A percentile compares a stretch with the other conserved stretches of the same genome.
These are phyloP conservation scores for Liolophura sinensis DNA, from an alignment of 1,140 invertebrate species.

Conservation along the genomic window DNA sequence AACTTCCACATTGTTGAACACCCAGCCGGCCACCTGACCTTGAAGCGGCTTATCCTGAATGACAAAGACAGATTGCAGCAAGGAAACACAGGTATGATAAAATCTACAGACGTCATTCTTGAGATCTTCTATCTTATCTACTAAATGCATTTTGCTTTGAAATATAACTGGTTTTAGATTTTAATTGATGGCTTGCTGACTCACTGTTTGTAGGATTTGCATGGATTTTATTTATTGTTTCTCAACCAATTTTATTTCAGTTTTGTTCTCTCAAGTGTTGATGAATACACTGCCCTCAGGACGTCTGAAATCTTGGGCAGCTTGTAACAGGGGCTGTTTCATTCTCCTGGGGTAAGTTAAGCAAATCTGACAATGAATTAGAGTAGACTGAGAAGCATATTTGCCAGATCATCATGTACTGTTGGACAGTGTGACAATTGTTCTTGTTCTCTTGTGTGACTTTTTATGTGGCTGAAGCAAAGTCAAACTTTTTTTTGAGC, in stretches of 20 bases:
- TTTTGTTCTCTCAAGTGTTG: slow-evolving; percentile 49
- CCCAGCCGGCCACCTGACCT: slow-evolving; percentile 74
- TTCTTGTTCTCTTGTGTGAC: no score
- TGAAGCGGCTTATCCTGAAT: slow-evolving; percentile 77
- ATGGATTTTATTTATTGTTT: neutral
- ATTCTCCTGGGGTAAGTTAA: slow-evolving; percentile 48
- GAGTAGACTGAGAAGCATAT: no score
- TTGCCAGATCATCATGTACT: no score
- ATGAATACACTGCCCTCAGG: slow-evolving; percentile 43
- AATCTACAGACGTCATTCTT: no score
- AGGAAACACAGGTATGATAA: slow-evolving; percentile 33
- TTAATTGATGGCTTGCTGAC: no score
- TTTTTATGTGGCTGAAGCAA: no score
- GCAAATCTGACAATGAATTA: no score
- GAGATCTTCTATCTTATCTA: no score
- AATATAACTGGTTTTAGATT: no score
- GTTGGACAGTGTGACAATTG: no score
- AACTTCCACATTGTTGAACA: slow-evolving; percentile 73
- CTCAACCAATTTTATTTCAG: slow-evolving; percentile 33
- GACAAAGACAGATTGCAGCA: slow-evolving; percentile 62
- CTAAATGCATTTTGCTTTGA: neutral
- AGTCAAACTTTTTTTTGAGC: no score
- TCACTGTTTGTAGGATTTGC: neutral
- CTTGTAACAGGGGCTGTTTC: slow-evolving; percentile 59
- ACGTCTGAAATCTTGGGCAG: slow-evolving; percentile 52